Evolutionary conservation across 1,140 invertebrate genomes (phyloP).

Genomic region (Drosophila prosaltans): DNA sequence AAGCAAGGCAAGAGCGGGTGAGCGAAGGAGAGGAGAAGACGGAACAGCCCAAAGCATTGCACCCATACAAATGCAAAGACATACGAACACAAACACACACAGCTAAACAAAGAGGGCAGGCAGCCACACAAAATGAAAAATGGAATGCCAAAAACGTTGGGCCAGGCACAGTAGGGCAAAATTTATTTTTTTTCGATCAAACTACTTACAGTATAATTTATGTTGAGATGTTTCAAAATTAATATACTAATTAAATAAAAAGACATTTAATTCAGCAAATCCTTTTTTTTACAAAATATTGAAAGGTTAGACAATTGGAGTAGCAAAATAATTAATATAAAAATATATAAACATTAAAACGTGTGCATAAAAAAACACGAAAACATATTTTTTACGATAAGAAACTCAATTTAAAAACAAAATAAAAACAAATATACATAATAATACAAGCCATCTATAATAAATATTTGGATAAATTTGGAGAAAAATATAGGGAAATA

Average conservation of each 20-base stretch:
- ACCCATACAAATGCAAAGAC: conserved; percentile 42
- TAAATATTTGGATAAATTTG: no score
- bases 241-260: not conserved
- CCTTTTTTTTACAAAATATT: no score
- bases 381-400: no score
- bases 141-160: conserved; percentile 58
- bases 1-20: not conserved
- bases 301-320: no score
- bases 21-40: conserved; percentile 10
- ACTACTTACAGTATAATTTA: not conserved
- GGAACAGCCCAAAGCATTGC: conserved; percentile 57
- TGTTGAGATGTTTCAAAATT: not conserved
- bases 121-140: conserved; percentile 74
- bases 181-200: not conserved
- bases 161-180: conserved; percentile 56
- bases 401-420: no score
- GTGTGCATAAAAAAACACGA: no score
- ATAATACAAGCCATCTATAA: no score
- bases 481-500: no score
- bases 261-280: no score
- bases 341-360: no score
- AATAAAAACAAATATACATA: no score
- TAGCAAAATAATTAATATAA: no score
- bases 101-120: conserved; percentile 10
- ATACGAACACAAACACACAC: conserved; percentile 12